Percentiles rank a stretch among this genome's conserved stretches.
These are phyloP conservation scores for Stenichneumon culpator DNA, from an alignment of 2,888 invertebrate genomes.

Conservation along the genomic window DNA sequence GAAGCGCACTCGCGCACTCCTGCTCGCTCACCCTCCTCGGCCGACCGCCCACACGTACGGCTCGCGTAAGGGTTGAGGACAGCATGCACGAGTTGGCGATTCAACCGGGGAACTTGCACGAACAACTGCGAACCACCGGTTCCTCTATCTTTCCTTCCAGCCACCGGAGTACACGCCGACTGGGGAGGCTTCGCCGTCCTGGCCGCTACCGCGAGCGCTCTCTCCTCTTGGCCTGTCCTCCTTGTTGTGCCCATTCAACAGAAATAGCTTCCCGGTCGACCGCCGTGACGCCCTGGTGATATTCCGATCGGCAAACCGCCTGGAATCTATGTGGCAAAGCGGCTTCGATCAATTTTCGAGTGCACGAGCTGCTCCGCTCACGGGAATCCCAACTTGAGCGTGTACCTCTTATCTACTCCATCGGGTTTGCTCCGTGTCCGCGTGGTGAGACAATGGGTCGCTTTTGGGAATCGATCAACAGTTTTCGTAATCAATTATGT, in stretches of 20 bases:
- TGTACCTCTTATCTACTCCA: neutral
- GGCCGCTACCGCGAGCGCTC: slow-evolving; percentile 13
- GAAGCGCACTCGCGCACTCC: slow-evolving; percentile 58
- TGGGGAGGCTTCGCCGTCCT: slow-evolving; percentile 9
- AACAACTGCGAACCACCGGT: slow-evolving; percentile 75
- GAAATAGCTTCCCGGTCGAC: slow-evolving; percentile 30
- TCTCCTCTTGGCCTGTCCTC: slow-evolving; percentile 4
- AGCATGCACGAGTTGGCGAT: slow-evolving; percentile 72
- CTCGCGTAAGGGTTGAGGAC: slow-evolving; percentile 61
- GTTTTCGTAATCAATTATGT: too few relatives aligned
- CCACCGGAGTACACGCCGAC: slow-evolving; percentile 17
- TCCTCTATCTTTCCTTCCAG: slow-evolving; percentile 63
- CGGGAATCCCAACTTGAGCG: neutral
- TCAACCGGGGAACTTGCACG: slow-evolving; percentile 74
- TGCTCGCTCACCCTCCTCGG: slow-evolving; percentile 29
- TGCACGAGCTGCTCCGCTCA: slow-evolving; percentile 41
- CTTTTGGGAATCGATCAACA: neutral
- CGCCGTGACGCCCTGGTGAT: slow-evolving; percentile 43
- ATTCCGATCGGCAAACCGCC: slow-evolving; percentile 41
- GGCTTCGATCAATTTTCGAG: slow-evolving; percentile 77
- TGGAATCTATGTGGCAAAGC: slow-evolving; percentile 72
- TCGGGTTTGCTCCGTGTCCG: neutral
- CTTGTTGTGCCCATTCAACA: slow-evolving; percentile 53
- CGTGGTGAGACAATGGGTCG: neutral
- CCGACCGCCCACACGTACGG: slow-evolving; percentile 32